Percentiles rank a stretch among this genome's conserved stretches.
Evolutionary conservation across 30 jellyfish, hydroid and myxozoan species (phyloP).

Genomic region (Cassiopea andromeda): DNA sequence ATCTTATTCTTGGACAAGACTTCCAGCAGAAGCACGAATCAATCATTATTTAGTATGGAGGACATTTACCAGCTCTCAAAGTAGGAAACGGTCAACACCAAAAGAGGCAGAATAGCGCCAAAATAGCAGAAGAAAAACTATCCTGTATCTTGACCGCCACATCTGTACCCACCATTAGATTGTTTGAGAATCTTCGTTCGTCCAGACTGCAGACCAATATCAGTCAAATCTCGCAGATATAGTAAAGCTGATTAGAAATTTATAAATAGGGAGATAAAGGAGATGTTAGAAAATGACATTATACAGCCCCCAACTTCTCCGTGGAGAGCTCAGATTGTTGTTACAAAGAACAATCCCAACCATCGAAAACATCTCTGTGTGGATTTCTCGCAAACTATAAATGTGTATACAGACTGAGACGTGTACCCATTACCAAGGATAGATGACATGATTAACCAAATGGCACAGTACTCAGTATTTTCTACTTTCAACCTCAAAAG

Average conservation of each 20-base stretch:
- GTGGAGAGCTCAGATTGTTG: slow-evolving; percentile 73
- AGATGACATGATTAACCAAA: slow-evolving; percentile 34
- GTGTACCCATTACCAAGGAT: slow-evolving; percentile 75
- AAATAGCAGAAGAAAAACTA: no score
- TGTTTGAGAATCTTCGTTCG: slow-evolving; percentile 28
- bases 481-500: slow-evolving; percentile 52
- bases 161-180: slow-evolving; percentile 26
- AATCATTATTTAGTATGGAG: slow-evolving; percentile 43
- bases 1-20: slow-evolving; percentile 70
- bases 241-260: slow-evolving; percentile 46
- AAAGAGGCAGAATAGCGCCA: no score
- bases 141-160: slow-evolving; percentile 30
- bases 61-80: slow-evolving; percentile 10
- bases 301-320: slow-evolving; percentile 76
- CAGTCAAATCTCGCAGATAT: slow-evolving; percentile 25
- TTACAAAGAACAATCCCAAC: slow-evolving; percentile 22
- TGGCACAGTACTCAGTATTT: slow-evolving; percentile 39
- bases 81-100: no score
- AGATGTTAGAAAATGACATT: slow-evolving; percentile 38
- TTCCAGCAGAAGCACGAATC: slow-evolving; percentile 50
- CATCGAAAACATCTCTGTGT: slow-evolving; percentile 53
- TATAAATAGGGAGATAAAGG: slow-evolving; percentile 59
- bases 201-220: slow-evolving; percentile 60
- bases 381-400: slow-evolving; percentile 75
- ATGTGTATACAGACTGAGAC: slow-evolving; percentile 63